Conservation (phyloP, 2,797 vertebrate genomes). For the Myiotriccus ornatus region DNA sequence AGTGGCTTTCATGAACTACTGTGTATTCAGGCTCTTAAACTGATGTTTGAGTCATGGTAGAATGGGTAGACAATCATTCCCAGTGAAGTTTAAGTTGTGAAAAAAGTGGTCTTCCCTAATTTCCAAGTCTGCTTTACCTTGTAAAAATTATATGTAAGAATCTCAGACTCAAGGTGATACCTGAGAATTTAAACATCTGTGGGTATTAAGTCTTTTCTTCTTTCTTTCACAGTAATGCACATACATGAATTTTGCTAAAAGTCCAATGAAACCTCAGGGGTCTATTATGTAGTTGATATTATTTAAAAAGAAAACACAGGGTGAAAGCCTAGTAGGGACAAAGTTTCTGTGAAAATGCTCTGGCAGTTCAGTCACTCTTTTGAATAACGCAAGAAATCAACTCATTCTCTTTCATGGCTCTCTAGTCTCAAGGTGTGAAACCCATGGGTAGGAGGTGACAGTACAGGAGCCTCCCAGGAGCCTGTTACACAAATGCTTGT, state of each 20-base stretch:
- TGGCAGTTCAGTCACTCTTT: background rate
- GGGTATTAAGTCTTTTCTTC: background rate
- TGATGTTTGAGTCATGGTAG: background rate
- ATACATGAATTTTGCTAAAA: background rate
- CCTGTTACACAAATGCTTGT: background rate
- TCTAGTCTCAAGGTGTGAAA: background rate
- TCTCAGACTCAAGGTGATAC: background rate
- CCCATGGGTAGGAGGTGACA: background rate
- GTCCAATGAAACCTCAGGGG: background rate
- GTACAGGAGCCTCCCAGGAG: background rate
- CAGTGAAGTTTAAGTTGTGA: background rate
- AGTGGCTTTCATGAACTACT: background rate
- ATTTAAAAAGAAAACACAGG: background rate
- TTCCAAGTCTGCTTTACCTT: background rate
- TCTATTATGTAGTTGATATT: background rate
- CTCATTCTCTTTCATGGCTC: background rate
- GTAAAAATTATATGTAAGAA: background rate
- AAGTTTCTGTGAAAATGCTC: background rate
- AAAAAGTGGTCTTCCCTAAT: background rate
- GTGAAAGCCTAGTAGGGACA: background rate
- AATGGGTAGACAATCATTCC: background rate
- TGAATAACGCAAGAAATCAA: background rate
- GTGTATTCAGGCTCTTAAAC: background rate
- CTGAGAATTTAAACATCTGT: background rate
- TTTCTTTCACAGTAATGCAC: background rate